These are phyloP conservation scores for Thalassaphorura encarpata DNA, from an alignment of 1,140 invertebrate genomes.

Conservation along the genomic window DNA sequence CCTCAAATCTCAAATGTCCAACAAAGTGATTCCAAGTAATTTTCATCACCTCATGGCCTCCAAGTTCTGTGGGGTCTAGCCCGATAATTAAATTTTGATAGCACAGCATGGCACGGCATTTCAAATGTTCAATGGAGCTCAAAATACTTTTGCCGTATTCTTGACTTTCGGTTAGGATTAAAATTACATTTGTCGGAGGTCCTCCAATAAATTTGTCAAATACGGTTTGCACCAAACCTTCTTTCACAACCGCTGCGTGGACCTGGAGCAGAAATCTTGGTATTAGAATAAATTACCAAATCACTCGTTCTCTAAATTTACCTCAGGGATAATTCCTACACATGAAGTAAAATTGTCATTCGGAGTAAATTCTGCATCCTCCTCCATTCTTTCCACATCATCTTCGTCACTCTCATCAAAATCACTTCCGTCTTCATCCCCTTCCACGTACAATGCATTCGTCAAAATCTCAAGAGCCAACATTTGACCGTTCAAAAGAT, in stretches of 20 bases:
- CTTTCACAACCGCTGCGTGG: no score
- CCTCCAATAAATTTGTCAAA: conserved; percentile 35
- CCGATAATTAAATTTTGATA: conserved; percentile 54
- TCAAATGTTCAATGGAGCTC: conserved; percentile 31
- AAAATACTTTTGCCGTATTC: conserved; percentile 1
- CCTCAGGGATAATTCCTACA: background rate
- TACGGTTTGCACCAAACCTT: conserved; percentile 43
- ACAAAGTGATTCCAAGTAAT: conserved; percentile 46
- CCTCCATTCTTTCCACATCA: conserved; percentile 4
- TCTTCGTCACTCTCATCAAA: conserved; percentile 5
- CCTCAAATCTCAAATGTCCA: conserved; percentile 46
- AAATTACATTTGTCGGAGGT: conserved; percentile 38
- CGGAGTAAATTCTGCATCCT: background rate
- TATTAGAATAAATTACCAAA: background rate
- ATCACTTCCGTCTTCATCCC: conserved; percentile 1
- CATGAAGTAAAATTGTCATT: background rate
- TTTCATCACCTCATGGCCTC: conserved; percentile 46
- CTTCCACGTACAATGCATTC: conserved; percentile 18
- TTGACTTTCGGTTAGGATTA: conserved; percentile 32
- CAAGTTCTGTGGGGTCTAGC: conserved; percentile 48
- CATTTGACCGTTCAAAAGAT: conserved; percentile 11
- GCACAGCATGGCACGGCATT: conserved; percentile 51
- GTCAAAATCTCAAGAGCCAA: conserved; percentile 22
- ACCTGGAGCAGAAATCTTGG: background rate
- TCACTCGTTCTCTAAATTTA: background rate